Percentiles rank a stretch among this genome's conserved stretches.
These are phyloP conservation scores for Chelonus formosanus DNA, from an alignment of 2,888 invertebrate genomes.

Conservation along the genomic window DNA sequence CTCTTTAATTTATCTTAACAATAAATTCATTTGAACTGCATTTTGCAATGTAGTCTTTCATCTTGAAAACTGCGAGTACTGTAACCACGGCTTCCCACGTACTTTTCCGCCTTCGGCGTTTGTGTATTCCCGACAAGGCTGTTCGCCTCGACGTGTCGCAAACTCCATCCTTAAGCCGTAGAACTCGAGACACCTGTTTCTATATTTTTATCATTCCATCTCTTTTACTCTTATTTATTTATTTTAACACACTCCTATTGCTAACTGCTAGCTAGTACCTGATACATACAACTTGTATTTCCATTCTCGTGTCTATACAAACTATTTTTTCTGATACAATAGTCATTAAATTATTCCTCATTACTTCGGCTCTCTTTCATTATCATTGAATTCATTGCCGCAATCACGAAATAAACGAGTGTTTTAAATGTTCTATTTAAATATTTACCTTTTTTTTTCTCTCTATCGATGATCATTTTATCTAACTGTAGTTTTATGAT, in stretches of 20 bases:
- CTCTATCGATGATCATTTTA: no score
- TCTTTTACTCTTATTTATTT: slow-evolving; percentile 7
- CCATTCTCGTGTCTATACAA: no score
- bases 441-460: no score
- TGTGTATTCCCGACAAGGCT: slow-evolving; percentile 25
- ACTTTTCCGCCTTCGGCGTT: slow-evolving; percentile 26
- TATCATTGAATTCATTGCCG: no score
- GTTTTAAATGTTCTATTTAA: no score
- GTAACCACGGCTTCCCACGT: slow-evolving; percentile 25
- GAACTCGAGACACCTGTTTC: slow-evolving; percentile 32
- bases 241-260: background rate
- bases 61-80: slow-evolving; percentile 13
- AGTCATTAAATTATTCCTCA: slow-evolving; percentile 1
- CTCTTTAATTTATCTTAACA: background rate
- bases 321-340: background rate
- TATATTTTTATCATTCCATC: slow-evolving; percentile 14
- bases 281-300: no score
- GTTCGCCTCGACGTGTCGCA: slow-evolving; percentile 30
- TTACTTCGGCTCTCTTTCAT: slow-evolving; percentile 4
- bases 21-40: background rate
- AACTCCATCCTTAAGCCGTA: slow-evolving; percentile 23
- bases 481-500: no score
- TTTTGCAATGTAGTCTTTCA: slow-evolving; percentile 19
- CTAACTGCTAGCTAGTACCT: background rate
- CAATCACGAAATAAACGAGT: no score